phyloP scores from a whole-genome alignment of 64 coral and sea anemone genomes.

The Actinia equina region DNA sequence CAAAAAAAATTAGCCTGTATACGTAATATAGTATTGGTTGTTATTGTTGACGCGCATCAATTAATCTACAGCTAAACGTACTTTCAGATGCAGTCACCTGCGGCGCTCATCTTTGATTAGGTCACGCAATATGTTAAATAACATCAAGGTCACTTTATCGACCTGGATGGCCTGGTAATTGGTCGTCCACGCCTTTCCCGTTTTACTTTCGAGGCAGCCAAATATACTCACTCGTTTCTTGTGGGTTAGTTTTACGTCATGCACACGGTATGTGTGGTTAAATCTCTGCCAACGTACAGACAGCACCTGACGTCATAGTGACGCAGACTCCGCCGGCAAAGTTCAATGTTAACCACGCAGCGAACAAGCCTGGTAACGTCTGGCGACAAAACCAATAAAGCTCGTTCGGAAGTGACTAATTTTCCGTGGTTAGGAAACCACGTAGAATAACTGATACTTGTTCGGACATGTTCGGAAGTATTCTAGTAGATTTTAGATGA shows the following conservation, averaged over 20 bases:
- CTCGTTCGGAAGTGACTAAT: background rate
- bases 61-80: background rate
- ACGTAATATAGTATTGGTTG: background rate
- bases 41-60: background rate
- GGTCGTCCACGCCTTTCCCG: background rate
- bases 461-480: too few species aligned
- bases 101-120: background rate
- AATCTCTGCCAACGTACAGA: background rate
- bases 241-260: background rate
- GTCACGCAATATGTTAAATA: background rate
- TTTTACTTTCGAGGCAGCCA: background rate
- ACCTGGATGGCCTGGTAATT: background rate
- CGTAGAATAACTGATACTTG: background rate
- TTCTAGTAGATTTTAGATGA: too few species aligned
- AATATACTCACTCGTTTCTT: background rate
- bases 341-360: background rate
- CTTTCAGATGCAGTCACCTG: background rate
- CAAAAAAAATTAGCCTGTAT: background rate
- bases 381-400: background rate
- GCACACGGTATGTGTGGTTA: background rate
- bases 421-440: background rate
- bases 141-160: too few species aligned
- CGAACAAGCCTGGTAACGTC: background rate
- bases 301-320: background rate
- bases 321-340: conserved; percentile 6